Evolutionary conservation across 2,113 vertebrate species (phyloP), one percentile per base, ranked within the genome.

Genomic region (Cyanoramphus novaezelandiae): DNA sequence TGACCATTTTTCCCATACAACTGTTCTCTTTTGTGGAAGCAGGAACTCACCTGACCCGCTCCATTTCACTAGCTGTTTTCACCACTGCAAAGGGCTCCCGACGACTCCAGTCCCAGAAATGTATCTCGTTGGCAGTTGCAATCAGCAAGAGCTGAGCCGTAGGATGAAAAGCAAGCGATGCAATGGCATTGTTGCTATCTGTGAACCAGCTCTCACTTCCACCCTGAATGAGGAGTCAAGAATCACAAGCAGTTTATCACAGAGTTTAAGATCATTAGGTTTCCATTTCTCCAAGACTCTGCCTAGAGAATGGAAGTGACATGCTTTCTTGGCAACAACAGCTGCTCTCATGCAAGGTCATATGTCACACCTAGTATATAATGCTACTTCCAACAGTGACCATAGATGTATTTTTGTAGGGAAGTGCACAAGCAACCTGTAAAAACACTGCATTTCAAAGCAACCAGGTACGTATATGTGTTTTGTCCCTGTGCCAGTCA

Each of bases 21-120:
- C 14, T 6, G 6, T 28, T 65, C 52, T 71, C 17, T 74, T 77
- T 23, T 17, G 4, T 21, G 7, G 43, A 33, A 68, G 23, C 2
- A 39, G 39, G 49, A 77, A 92, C 98, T 97, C 91, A 99, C 99
- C 99, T 98, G 88, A 99, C 99, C 86, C 99, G 96, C 80, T 99
- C 99, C 41, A 99, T 99, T 92, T 99, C 99, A 15, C 99, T 99
- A 63, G 98, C 99, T 0, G 99, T 99, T 97, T 99, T 99, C 87
- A 99, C 99, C 77, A 99, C 99, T 6, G 99, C 99, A 81, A 99
- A 99, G 15, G 99, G 99, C 64, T 99, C 99, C 6, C 99, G 98
- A 16, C 99, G 98, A 96, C 99, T 99, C 99, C 99, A 99, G 95
- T 99, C 99, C 99, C 99, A 99, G 96, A 99, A 99, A 88, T 99